These are phyloP conservation scores for Drosophila merina DNA, from an alignment of 2,888 invertebrate genomes.

Conservation along the genomic window DNA sequence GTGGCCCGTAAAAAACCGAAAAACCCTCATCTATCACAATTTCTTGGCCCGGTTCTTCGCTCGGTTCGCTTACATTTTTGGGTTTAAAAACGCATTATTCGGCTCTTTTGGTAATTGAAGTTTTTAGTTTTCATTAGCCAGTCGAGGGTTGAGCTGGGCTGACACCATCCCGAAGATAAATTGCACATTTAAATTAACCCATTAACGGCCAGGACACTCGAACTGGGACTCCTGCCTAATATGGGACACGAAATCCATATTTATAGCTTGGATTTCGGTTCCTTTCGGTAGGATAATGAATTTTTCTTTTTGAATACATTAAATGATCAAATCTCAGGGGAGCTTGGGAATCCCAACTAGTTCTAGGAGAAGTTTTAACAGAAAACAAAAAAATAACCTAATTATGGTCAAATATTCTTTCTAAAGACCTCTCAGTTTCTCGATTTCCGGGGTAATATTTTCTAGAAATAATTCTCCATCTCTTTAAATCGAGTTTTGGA, in stretches of 20 bases:
- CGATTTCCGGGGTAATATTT: background rate
- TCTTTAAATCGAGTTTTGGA: background rate
- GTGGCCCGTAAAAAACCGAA: constrained; percentile 71
- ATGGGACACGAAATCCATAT: constrained; percentile 14
- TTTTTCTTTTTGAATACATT: background rate
- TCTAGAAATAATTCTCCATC: background rate
- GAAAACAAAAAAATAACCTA: too few relatives aligned
- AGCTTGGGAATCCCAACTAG: background rate
- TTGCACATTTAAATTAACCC: constrained; percentile 59
- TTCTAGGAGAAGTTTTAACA: background rate
- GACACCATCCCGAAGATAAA: constrained; percentile 50
- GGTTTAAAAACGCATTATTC: constrained; percentile 77
- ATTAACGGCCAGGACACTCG: constrained; percentile 37
- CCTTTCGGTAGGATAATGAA: background rate
- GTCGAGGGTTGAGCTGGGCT: constrained; percentile 52
- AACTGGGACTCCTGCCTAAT: background rate
- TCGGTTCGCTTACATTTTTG: constrained; percentile 63
- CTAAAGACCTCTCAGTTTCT: background rate
- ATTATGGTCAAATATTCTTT: background rate
- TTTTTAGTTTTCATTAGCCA: constrained; percentile 80
- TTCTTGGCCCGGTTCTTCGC: constrained; percentile 45
- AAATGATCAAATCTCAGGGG: background rate
- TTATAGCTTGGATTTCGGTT: constrained; percentile 4
- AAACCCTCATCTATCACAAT: constrained; percentile 81
- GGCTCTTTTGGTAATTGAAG: constrained; percentile 73